Percentiles rank a stretch among this genome's conserved stretches.
These are phyloP conservation scores for Caenorhabditis sulstoni DNA, from an alignment of 2,888 invertebrate species.

Conservation along the genomic window DNA sequence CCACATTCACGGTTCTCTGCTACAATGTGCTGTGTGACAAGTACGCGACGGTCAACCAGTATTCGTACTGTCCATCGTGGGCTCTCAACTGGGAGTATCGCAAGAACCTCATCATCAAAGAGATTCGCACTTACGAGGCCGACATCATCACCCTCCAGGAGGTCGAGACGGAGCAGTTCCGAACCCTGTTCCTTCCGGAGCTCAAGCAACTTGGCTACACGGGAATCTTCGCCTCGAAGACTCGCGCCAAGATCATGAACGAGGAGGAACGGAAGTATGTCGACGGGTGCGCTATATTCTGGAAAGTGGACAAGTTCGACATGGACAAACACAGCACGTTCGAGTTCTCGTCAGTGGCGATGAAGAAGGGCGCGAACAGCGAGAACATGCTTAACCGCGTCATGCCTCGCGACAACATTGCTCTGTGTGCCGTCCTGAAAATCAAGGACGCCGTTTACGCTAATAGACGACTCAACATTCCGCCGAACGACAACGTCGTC, in stretches of 20 bases:
- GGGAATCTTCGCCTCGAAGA: conserved; percentile 93
- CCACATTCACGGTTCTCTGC: conserved; percentile 95
- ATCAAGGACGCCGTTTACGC: conserved; percentile 96
- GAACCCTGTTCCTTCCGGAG: conserved; percentile 95
- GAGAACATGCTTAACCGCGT: conserved; percentile 85
- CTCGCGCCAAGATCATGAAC: conserved; percentile 97
- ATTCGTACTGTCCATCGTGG: conserved; percentile 99
- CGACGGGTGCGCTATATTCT: conserved; percentile 99
- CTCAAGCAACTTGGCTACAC: conserved; percentile 89
- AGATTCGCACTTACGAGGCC: conserved; percentile 95
- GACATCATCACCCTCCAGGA: conserved; percentile 97
- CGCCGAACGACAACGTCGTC: conserved; percentile 84
- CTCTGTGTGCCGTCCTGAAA: conserved; percentile 93
- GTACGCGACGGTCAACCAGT: conserved; percentile 97
- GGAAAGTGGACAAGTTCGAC: conserved; percentile 86
- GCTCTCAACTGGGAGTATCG: conserved; percentile 98
- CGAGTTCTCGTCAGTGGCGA: conserved; percentile 95
- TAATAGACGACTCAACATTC: conserved; percentile 82
- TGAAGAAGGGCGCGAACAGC: conserved; percentile 97
- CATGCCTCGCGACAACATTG: conserved; percentile 94
- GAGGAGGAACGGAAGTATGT: conserved; percentile 97
- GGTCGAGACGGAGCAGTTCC: conserved; percentile 99
- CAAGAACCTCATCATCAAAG: conserved; percentile 93
- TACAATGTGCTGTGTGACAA: conserved; percentile 99
- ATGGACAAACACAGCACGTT: conserved; percentile 95